Evolutionary conservation across 2,797 vertebrate species (phyloP), one percentile per base, ranked within the genome.

Genomic region (Denticeps clupeoides): DNA sequence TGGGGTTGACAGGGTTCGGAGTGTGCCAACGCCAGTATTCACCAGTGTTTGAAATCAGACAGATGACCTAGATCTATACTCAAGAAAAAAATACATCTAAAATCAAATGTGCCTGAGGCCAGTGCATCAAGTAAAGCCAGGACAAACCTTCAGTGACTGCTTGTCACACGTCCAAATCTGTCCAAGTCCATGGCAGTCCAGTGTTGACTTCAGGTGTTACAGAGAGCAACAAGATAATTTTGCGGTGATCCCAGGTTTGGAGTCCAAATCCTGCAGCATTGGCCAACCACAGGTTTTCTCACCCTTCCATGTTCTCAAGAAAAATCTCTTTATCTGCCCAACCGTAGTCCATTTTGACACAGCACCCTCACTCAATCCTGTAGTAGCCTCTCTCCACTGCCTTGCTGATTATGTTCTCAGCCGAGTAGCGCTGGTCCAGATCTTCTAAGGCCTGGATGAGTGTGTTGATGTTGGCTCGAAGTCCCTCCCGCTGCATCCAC

Each of bases 401-500:
- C 0, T 59, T 73, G 0, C 58, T 71, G 40, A 81, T 78, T 33
- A 87, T 86, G 64, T 70, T 68, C 63, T 87, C 84, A 0, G 84
- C 84, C 0, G 82, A 82, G 62, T 79, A 71, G 3, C 78, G 77
- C 73, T 87, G 84, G 72, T 85, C 81, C 70, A 87, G 67, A 3
- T 68, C 71, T 1, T 85, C 70, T 54, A 87, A 49, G 12, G 73
- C 67, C 0, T 80, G 53, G 3, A 87, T 42, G 62, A 87, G 74
- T 55, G 71, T 55, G 56, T 86, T 86, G 68, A 87, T 84, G 72
- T 84, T 78, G 0, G 84, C 83, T 11, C 80, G 78, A 0, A 82
- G 77, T 10, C 84, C 84, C 59, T 81, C 75, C 21, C 69, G 65
- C 68, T 87, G 84, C 83, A 83, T 84, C 84, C 84, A 87, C 62